Evolutionary conservation across 2,888 invertebrate species (phyloP).

Genomic region (Encarsia formosa): DNA sequence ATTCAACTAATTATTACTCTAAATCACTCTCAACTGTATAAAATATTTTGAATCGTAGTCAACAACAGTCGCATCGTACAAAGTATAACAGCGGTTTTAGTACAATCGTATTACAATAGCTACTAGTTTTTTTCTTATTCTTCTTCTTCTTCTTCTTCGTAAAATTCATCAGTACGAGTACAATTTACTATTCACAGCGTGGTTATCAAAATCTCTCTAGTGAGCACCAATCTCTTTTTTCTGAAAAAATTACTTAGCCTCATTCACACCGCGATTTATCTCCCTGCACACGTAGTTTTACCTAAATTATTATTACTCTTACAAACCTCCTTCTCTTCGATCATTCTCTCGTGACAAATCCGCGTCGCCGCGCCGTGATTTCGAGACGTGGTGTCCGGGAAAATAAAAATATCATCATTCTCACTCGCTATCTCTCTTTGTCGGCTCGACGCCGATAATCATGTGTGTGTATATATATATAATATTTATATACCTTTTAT

Average conservation of each 20-base stretch:
- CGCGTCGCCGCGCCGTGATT: slow-evolving; percentile 2
- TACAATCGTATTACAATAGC: slow-evolving; percentile 50
- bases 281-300: slow-evolving; percentile 23
- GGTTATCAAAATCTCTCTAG: slow-evolving; percentile 52
- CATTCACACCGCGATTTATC: slow-evolving; percentile 39
- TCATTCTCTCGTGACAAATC: slow-evolving; percentile 8
- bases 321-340: slow-evolving; percentile 14
- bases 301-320: not conserved
- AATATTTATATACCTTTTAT: too few relatives aligned
- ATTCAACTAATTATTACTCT: slow-evolving; percentile 10
- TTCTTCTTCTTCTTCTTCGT: too few relatives aligned
- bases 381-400: too few relatives aligned
- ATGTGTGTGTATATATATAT: slow-evolving; percentile 3
- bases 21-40: slow-evolving; percentile 44
- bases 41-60: slow-evolving; percentile 52
- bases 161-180: too few relatives aligned
- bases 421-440: slow-evolving; percentile 18
- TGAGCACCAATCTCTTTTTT: slow-evolving; percentile 49
- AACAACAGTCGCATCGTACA: slow-evolving; percentile 51
- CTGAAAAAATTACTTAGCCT: too few relatives aligned
- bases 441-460: slow-evolving; percentile 24
- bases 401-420: slow-evolving; percentile 15
- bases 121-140: too few relatives aligned
- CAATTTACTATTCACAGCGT: slow-evolving; percentile 53
- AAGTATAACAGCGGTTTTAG: slow-evolving; percentile 45